Conservation (phyloP, 1,140 invertebrate genomes). For the Agrilus planipennis region DNA sequence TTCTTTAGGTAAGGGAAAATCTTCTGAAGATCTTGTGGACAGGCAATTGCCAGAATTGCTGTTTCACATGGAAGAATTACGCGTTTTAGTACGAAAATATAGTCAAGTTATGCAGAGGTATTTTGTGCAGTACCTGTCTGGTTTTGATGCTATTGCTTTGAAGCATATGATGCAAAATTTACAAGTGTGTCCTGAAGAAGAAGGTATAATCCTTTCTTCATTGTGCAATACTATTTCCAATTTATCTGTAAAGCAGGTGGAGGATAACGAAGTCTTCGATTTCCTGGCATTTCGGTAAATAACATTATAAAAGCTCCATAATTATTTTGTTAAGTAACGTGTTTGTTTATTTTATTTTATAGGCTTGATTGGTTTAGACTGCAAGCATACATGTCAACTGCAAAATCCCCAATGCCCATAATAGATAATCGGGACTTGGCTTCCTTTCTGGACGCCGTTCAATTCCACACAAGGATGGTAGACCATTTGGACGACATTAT, state of each 20-base stretch:
- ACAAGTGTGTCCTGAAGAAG: constrained; percentile 82
- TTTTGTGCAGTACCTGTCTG: constrained; percentile 92
- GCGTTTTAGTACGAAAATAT: constrained; percentile 86
- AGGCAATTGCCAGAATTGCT: constrained; percentile 92
- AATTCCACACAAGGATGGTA: constrained; percentile 97
- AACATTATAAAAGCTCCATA: no score
- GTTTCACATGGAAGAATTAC: constrained; percentile 96
- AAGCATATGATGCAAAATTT: constrained; percentile 85
- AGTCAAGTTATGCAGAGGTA: constrained; percentile 96
- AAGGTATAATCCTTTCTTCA: constrained; percentile 87
- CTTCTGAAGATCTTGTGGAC: constrained; percentile 81
- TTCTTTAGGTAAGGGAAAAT: no score
- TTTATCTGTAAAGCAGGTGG: constrained; percentile 88
- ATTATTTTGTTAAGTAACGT: not conserved
- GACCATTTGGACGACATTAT: constrained; percentile 97
- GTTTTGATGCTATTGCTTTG: constrained; percentile 87
- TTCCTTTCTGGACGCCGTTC: constrained; percentile 85
- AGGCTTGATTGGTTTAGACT: constrained; percentile 93
- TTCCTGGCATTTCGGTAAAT: constrained; percentile 86
- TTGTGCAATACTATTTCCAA: constrained; percentile 81
- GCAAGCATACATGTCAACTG: constrained; percentile 86
- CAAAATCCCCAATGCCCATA: constrained; percentile 69
- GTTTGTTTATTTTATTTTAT: no score
- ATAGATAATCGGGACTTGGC: constrained; percentile 81
- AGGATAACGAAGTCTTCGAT: constrained; percentile 94